These are phyloP conservation scores for Apamea sordens DNA, from an alignment of 2,888 invertebrate genomes.

Conservation along the genomic window DNA sequence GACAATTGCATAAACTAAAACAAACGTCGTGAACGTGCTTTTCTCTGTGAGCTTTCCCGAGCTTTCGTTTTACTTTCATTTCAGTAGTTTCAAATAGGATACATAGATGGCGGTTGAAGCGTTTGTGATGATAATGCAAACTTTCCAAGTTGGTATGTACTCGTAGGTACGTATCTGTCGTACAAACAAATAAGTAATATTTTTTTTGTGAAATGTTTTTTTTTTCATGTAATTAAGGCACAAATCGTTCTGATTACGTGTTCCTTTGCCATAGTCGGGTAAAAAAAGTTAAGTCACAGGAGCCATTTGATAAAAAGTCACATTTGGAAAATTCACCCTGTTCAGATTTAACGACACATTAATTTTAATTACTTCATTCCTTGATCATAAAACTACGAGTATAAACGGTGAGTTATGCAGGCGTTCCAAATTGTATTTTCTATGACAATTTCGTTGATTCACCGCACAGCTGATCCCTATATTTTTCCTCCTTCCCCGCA, in stretches of 20 bases:
- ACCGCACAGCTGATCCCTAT: constrained; percentile 48
- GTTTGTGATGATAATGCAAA: too few relatives aligned
- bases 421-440: background rate
- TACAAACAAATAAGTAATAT: background rate
- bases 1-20: constrained; percentile 9
- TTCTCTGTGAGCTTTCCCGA: constrained; percentile 11
- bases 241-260: too few relatives aligned
- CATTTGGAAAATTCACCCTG: background rate
- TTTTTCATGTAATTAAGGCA: too few relatives aligned
- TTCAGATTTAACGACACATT: background rate
- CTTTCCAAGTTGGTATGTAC: background rate
- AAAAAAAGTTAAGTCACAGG: too few relatives aligned
- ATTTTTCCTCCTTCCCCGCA: constrained; percentile 32
- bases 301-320: background rate
- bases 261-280: too few relatives aligned
- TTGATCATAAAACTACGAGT: background rate
- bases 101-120: constrained; percentile 47
- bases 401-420: too few relatives aligned
- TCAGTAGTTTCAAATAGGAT: background rate
- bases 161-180: background rate
- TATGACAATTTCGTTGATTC: constrained; percentile 22
- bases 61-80: constrained; percentile 20
- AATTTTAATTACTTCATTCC: background rate
- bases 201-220: background rate
- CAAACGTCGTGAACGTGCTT: background rate